Evolutionary conservation across 2,888 invertebrate species (phyloP).

Genomic region (Thecophora atra): DNA sequence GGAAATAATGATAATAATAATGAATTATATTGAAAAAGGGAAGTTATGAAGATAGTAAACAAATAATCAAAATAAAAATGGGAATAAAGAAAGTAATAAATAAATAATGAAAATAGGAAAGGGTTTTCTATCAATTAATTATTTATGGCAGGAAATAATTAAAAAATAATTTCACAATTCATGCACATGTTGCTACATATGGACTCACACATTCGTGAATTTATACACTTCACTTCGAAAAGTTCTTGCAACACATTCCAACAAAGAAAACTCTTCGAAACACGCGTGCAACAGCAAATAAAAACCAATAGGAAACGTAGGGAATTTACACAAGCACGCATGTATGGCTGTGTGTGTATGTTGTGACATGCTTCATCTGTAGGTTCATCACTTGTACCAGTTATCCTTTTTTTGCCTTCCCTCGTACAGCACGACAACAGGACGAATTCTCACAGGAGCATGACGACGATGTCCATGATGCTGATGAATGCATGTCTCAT

Average conservation of each 20-base stretch:
- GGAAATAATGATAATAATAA: too few species aligned
- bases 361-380: background rate
- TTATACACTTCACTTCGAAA: background rate
- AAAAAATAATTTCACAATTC: too few species aligned
- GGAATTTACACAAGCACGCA: background rate
- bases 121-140: too few species aligned
- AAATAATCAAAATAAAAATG: too few species aligned
- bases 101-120: too few species aligned
- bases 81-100: too few species aligned
- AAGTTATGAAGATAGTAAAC: too few species aligned
- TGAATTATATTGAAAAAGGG: too few species aligned
- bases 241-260: background rate
- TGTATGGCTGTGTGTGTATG: background rate
- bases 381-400: slow-evolving; percentile 22
- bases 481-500: slow-evolving; percentile 7
- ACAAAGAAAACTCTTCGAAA: background rate
- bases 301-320: slow-evolving; percentile 34
- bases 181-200: background rate
- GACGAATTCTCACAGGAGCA: too few species aligned
- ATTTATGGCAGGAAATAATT: too few species aligned
- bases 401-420: slow-evolving; percentile 26
- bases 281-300: slow-evolving; percentile 8
- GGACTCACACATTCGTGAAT: background rate
- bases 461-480: background rate
- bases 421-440: slow-evolving; percentile 4